Evolutionary conservation across 2,797 vertebrate species (phyloP).

Genomic region (Triplophysa yarkandensis): DNA sequence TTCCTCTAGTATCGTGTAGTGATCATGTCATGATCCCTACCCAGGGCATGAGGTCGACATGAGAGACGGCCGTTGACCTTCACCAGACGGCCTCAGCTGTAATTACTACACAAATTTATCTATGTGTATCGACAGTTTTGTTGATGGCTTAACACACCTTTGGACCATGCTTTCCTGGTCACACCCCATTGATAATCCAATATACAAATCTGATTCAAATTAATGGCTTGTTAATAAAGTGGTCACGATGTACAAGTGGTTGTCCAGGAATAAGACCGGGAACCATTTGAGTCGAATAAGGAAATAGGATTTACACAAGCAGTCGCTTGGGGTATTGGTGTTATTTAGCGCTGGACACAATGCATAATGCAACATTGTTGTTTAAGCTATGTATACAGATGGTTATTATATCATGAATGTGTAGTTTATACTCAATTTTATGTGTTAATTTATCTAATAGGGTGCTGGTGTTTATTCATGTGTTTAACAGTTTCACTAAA

Average conservation of each 20-base stretch:
- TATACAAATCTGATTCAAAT: background rate
- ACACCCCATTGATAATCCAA: background rate
- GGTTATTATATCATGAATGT: background rate
- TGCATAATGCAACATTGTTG: too few relatives aligned
- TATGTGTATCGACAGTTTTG: background rate
- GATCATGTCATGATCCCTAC: conserved; percentile 42
- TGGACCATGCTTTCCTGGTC: background rate
- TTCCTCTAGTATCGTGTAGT: conserved; percentile 39
- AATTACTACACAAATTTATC: background rate
- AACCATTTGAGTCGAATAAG: background rate
- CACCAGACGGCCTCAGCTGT: conserved; percentile 3
- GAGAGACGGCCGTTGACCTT: conserved; percentile 28
- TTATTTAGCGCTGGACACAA: too few relatives aligned
- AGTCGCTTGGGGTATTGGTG: background rate
- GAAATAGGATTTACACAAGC: background rate
- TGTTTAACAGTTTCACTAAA: too few relatives aligned
- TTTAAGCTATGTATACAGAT: too few relatives aligned
- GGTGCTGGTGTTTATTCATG: background rate
- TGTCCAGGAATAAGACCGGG: background rate
- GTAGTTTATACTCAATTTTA: background rate
- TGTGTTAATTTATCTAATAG: background rate
- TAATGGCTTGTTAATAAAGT: background rate
- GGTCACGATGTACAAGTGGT: background rate
- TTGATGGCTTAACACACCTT: background rate
- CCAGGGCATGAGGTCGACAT: conserved; percentile 22